These are phyloP conservation scores for Lethenteron reissneri DNA, from an alignment of 2,113 vertebrate species.

Conservation along the genomic window DNA sequence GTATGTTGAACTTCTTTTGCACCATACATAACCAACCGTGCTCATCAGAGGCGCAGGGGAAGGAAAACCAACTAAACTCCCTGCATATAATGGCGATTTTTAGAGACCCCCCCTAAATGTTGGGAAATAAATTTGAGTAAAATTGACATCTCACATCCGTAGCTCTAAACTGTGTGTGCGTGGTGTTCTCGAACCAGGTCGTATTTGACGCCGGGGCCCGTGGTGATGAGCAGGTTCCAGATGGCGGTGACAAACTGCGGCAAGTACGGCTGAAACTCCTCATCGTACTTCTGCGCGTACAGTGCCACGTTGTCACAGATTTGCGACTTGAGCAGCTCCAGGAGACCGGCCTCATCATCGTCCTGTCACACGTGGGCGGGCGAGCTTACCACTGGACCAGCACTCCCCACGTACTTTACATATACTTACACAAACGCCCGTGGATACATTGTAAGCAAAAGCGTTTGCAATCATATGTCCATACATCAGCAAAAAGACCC, in stretches of 20 bases:
- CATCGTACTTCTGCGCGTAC: conserved; percentile 93
- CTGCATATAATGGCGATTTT: too few relatives aligned
- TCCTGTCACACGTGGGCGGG: conserved; percentile 29
- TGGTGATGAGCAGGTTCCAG: conserved; percentile 90
- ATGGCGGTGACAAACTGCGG: conserved; percentile 89
- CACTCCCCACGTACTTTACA: too few relatives aligned
- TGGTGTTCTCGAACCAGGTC: conserved; percentile 42
- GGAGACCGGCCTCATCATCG: conserved; percentile 83
- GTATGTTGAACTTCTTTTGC: too few relatives aligned
- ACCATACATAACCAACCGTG: not conserved
- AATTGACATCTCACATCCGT: not conserved
- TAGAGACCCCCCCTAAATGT: too few relatives aligned
- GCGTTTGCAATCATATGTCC: too few relatives aligned
- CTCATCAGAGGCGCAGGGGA: not conserved
- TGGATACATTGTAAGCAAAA: too few relatives aligned
- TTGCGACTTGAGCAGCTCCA: conserved; percentile 88
- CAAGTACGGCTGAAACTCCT: conserved; percentile 84
- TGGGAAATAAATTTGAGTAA: not conserved
- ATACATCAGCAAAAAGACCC: too few relatives aligned
- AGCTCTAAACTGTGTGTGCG: not conserved
- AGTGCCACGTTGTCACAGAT: conserved; percentile 95
- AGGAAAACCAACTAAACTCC: not conserved
- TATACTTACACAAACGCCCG: too few relatives aligned
- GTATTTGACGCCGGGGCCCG: conserved; percentile 91
- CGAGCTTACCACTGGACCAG: too few relatives aligned